Evolutionary conservation across 1,140 invertebrate species (phyloP), one percentile per base, ranked within the genome.

Genomic region (Aphelenchoides fujianensis): DNA sequence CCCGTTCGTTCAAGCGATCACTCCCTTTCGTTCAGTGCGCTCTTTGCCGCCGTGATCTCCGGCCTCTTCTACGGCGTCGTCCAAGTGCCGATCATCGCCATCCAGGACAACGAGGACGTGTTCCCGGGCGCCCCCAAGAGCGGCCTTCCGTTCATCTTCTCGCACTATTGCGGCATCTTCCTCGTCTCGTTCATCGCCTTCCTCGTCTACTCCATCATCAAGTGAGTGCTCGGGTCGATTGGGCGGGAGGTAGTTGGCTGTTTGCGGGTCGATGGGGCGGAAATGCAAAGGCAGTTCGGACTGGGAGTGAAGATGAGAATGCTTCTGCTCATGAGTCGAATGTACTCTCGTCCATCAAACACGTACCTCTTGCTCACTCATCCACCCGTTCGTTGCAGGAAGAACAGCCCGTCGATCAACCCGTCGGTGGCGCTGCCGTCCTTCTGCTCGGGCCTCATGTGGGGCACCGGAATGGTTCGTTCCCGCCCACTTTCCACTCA

Each of bases 81-180:
- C 28, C n/a, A 19, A 30, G 57, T 61, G 28, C 57, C 57, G 1
- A 61, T 61, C 28, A 30, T 61, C n/a, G 52, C 36, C 41, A 76
- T 76, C 48, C 75, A 79, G 55, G 76, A 79, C 30, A 72, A 74
- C 70, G 31, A 28, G 16, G 19, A 69, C 9, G 36, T 64, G 27
- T 74, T 70, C 54, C 28, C 30, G 35, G 57, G 61, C 54, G 66
- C 36, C 27, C 68, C 68, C 52, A 34, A 41, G 7, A 37, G 35
- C 28, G 76, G 75, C 12, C 48, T 77, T 36, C 70, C 61, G 32
- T 77, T 78, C 31, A 52, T 74, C 28, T 77, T 77, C 32, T 70
- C 77, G 2, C 76, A 79, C 53, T 77, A 69, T 61, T 79, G 67
- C 54, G 75, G 75, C 5, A 57, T 74, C 27, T 77, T 79, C 48